A percentile compares a stretch with the other conserved stretches of the same genome.
Conservation (phyloP, 2,797 vertebrate genomes). For the Pangasius macronema region DNA sequence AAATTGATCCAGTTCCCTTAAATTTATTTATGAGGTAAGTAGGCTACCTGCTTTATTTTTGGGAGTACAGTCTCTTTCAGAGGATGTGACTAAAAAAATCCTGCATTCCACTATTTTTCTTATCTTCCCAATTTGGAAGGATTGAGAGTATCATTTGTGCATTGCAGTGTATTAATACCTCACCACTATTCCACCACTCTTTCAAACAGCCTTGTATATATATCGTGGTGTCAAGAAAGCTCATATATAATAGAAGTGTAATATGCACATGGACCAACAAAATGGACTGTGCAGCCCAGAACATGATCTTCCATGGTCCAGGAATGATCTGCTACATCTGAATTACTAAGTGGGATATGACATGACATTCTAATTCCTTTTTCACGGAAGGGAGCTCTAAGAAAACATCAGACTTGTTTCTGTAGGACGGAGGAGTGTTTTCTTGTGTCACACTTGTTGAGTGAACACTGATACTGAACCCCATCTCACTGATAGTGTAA, state of each 20-base stretch:
- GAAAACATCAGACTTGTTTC: slow-evolving; percentile 61
- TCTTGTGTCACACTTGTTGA: slow-evolving; percentile 36
- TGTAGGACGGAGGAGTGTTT: slow-evolving; percentile 38
- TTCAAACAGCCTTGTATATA: slow-evolving; percentile 7
- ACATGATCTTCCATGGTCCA: slow-evolving; percentile 57
- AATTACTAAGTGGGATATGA: slow-evolving; percentile 33
- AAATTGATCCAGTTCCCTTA: not conserved
- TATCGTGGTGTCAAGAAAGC: not conserved
- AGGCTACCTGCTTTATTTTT: not conserved
- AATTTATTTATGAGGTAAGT: not conserved
- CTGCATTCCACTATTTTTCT: not conserved
- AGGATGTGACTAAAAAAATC: not conserved
- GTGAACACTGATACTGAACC: slow-evolving; percentile 29
- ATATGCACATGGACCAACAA: slow-evolving; percentile 56
- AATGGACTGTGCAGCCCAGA: slow-evolving; percentile 48
- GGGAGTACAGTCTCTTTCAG: not conserved
- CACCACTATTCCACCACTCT: slow-evolving; percentile 1
- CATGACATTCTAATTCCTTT: slow-evolving; percentile 56
- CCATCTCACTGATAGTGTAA: slow-evolving; percentile 8
- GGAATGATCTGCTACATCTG: slow-evolving; percentile 60
- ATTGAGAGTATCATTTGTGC: not conserved
- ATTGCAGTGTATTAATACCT: not conserved
- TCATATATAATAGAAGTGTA: slow-evolving; percentile 43
- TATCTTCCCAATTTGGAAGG: not conserved
- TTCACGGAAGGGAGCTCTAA: slow-evolving; percentile 69